A percentile compares a stretch with the other conserved stretches of the same genome.
Evolutionary conservation across 2,113 vertebrate species (phyloP).

Genomic region (Corythoichthys haematopterus): DNA sequence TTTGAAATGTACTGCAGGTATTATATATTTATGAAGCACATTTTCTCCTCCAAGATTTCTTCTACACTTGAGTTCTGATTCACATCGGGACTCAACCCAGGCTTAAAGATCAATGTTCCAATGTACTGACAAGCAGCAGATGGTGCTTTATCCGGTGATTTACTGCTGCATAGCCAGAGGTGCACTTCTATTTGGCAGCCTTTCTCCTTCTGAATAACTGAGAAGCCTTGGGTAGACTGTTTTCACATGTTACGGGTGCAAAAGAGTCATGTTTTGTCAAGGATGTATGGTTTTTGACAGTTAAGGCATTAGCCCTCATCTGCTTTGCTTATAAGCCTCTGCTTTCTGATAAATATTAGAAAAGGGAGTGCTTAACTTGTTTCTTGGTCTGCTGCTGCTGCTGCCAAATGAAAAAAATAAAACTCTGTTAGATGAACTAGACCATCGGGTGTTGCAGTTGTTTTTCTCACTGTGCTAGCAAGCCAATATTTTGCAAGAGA

Average conservation of each 20-base stretch:
- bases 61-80: conserved; percentile 11
- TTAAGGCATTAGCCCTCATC: conserved; percentile 35
- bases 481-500: conserved; percentile 19
- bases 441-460: conserved; percentile 6
- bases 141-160: conserved; percentile 60
- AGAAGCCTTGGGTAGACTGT: conserved; percentile 48
- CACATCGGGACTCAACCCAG: conserved; percentile 29
- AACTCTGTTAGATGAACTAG: conserved; percentile 12
- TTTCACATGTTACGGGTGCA: conserved; percentile 44
- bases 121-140: conserved; percentile 52
- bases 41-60: conserved; percentile 9
- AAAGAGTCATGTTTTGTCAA: conserved; percentile 44
- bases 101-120: conserved; percentile 45
- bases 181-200: conserved; percentile 50
- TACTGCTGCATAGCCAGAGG: conserved; percentile 56
- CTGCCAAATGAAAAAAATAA: not conserved
- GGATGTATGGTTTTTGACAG: conserved; percentile 49
- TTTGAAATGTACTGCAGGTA: too few relatives aligned
- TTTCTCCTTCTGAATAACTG: conserved; percentile 61
- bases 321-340: conserved; percentile 19
- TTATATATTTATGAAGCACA: too few relatives aligned
- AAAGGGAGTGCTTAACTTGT: not conserved
- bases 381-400: not conserved
- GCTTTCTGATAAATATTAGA: conserved; percentile 13
- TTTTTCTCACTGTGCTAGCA: conserved; percentile 26